Evolutionary conservation across 2,113 vertebrate genomes (phyloP), one percentile per base, ranked within the genome.

Genomic region (Spizaetus ornatus): DNA sequence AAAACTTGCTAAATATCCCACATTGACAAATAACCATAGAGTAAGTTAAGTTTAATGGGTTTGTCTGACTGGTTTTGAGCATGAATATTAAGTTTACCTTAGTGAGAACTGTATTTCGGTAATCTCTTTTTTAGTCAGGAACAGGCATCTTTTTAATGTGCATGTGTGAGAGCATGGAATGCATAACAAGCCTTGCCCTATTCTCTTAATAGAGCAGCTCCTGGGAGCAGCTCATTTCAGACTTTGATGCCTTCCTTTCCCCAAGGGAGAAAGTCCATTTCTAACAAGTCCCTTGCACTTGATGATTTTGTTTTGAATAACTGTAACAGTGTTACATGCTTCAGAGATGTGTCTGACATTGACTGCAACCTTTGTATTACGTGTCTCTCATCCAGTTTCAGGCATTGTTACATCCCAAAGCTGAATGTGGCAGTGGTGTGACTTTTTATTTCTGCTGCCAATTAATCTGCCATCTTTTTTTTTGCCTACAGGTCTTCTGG

Each of bases 241-340:
- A 52, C 52, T 83, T 40, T 40, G 15, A 59, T 52, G 23, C 38
- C 61, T 92, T 88, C 63, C 22, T 55, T 83, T 81, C 50, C 34
- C 26, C 10, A 56, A 20, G 80, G 78, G n/a, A 86, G 5, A 83
- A 70, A 70, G 11, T 47, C 18, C 23, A 47, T 86, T 88, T 88
- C 76, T 82, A 84, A 74, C 32, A 84, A 81, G 50, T 52, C 15
- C 32, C 31, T 82, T 61, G 43, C 38, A 84, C 43, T 93, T 89
- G 23, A 40, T 76, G 67, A 74, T 96, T 96, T 93, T 86, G 88
- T 86, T 95, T 92, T 90, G 87, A 45, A 48, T 90, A 92, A 88
- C 86, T 88, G 43, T 86, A 79, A 78, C 13, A 3, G 45, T 85
- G 58, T 61, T 52, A 65, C 36, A 40, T 58, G 78, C 52, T 96